These are phyloP conservation scores for Holacanthella duospinosa DNA, from an alignment of 2,888 invertebrate species.

Conservation along the genomic window DNA sequence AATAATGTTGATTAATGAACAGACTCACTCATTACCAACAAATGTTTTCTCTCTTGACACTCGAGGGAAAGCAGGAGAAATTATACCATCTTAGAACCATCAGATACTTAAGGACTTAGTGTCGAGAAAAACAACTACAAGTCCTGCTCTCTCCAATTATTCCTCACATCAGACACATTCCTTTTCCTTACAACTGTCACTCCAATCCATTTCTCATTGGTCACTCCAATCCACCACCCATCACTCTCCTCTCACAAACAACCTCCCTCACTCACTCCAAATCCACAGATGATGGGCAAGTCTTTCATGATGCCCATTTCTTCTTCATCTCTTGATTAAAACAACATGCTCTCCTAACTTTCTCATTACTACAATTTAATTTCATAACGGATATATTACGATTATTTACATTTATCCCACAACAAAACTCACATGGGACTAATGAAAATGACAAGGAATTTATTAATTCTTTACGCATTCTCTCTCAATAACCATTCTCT, in stretches of 20 bases:
- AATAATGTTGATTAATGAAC: slow-evolving; percentile 38
- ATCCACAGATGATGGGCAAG: not conserved
- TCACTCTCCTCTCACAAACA: not conserved
- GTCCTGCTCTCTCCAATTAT: not conserved
- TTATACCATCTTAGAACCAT: slow-evolving; percentile 26
- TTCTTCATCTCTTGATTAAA: slow-evolving; percentile 22
- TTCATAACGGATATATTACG: slow-evolving; percentile 31
- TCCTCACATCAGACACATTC: not conserved
- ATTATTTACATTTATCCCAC: slow-evolving; percentile 33
- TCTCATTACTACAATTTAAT: slow-evolving; percentile 35
- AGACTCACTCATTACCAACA: slow-evolving; percentile 37
- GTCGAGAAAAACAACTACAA: slow-evolving; percentile 4
- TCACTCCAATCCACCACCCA: slow-evolving; percentile 3
- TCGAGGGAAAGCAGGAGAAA: not conserved
- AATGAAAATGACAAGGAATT: slow-evolving; percentile 34
- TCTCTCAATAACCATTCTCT: no score
- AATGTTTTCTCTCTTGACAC: slow-evolving; percentile 35
- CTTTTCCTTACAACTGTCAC: slow-evolving; percentile 1
- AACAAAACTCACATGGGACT: slow-evolving; percentile 34
- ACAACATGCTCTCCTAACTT: slow-evolving; percentile 17
- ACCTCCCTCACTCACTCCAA: not conserved
- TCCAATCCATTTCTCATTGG: not conserved
- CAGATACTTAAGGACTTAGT: slow-evolving; percentile 8
- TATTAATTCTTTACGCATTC: slow-evolving; percentile 33
- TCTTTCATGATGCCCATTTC: slow-evolving; percentile 7